Evolutionary conservation across 2,888 invertebrate species (phyloP).

Genomic region (Catocala sponsa): DNA sequence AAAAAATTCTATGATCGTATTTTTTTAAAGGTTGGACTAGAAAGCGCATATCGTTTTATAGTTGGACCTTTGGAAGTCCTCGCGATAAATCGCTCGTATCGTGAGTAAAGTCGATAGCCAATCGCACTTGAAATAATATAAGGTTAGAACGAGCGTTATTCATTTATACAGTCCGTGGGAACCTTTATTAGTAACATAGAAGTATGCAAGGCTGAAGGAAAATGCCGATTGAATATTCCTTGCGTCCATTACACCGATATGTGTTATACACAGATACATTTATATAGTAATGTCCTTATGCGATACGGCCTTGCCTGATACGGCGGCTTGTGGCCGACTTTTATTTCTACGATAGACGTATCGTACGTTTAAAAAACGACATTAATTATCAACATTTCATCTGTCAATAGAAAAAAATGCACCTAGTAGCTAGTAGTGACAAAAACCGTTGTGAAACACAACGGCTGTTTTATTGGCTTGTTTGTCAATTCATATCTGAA

Average conservation of each 20-base stretch:
- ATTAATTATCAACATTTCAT: conserved; percentile 2
- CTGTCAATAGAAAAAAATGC: background rate
- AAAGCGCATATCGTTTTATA: conserved; percentile 58
- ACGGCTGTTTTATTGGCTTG: background rate
- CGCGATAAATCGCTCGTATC: conserved; percentile 67
- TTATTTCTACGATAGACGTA: conserved; percentile 7
- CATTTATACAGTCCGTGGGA: conserved; percentile 62
- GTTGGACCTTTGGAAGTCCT: conserved; percentile 46
- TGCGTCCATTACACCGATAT: conserved; percentile 11
- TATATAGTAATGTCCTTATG: conserved; percentile 20
- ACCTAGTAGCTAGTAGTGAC: background rate
- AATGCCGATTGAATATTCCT: conserved; percentile 28
- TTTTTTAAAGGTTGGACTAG: conserved; percentile 38
- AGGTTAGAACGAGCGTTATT: conserved; percentile 53
- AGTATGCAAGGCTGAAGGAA: conserved; percentile 25
- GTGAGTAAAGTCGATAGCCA: conserved; percentile 64
- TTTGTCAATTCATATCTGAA: background rate
- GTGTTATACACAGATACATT: background rate
- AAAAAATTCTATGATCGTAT: conserved; percentile 34
- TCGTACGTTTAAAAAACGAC: background rate
- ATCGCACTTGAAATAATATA: conserved; percentile 65
- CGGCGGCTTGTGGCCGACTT: conserved; percentile 3
- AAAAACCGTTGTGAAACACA: conserved; percentile 8
- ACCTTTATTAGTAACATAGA: conserved; percentile 49
- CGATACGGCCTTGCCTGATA: conserved; percentile 23